Percentiles rank a stretch among this genome's conserved stretches.
phyloP scores from a whole-genome alignment of 2,797 vertebrate species.

The Spinus pinus region DNA sequence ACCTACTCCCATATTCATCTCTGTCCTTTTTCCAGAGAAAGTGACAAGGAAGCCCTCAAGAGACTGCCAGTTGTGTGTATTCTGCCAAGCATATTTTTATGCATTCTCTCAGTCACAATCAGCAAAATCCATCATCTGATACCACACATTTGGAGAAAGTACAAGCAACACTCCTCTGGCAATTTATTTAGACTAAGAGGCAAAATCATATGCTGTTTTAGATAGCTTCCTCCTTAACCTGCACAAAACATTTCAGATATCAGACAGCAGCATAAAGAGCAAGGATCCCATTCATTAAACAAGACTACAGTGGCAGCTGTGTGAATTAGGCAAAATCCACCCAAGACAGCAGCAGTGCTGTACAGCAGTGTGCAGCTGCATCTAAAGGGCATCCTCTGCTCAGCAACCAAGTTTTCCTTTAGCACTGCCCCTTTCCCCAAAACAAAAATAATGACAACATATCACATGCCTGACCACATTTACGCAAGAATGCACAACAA shows the following conservation, averaged over 20 bases:
- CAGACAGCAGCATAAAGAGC: slow-evolving; percentile 32
- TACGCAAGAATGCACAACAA: slow-evolving; percentile 49
- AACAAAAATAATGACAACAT: slow-evolving; percentile 41
- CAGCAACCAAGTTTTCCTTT: not conserved
- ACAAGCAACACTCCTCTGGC: slow-evolving; percentile 38
- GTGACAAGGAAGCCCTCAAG: slow-evolving; percentile 19
- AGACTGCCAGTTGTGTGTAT: not conserved
- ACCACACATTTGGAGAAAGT: slow-evolving; percentile 7
- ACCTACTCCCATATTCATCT: slow-evolving; percentile 41
- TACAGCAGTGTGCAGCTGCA: not conserved
- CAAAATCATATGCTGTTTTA: slow-evolving; percentile 29
- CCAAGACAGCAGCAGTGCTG: not conserved
- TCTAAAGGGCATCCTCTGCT: not conserved
- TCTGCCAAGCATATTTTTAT: slow-evolving; percentile 19
- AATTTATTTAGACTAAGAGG: slow-evolving; percentile 53
- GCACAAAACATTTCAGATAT: slow-evolving; percentile 7
- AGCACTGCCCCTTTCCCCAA: not conserved
- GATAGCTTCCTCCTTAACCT: slow-evolving; percentile 39
- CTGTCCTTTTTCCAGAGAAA: not conserved
- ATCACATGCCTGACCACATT: slow-evolving; percentile 56
- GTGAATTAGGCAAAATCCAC: not conserved
- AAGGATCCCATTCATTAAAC: slow-evolving; percentile 1
- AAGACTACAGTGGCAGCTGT: not conserved
- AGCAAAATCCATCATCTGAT: slow-evolving; percentile 10
- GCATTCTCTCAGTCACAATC: not conserved